These are phyloP conservation scores for Lethrus apterus DNA, from an alignment of 1,140 invertebrate species.

Conservation along the genomic window DNA sequence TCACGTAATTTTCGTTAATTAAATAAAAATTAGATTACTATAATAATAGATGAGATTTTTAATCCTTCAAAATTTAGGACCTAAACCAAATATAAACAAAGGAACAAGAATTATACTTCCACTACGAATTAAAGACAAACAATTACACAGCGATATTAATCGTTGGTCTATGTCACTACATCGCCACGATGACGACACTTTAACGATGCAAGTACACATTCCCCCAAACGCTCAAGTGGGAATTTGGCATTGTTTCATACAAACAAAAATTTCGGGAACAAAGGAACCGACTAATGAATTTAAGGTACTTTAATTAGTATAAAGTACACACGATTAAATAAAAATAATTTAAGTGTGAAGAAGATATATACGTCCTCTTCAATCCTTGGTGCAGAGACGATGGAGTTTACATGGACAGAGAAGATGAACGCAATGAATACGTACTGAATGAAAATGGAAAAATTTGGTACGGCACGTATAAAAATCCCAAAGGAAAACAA, in stretches of 20 bases:
- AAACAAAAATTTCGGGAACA: conserved; percentile 49
- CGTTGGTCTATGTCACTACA: conserved; percentile 55
- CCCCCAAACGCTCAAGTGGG: conserved; percentile 56
- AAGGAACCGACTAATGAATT: conserved; percentile 47
- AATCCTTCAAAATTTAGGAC: too few relatives aligned
- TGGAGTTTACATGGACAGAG: conserved; percentile 59
- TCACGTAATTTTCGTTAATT: too few relatives aligned
- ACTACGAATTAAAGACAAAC: conserved; percentile 43
- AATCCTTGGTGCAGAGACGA: conserved; percentile 76
- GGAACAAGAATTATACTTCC: conserved; percentile 55
- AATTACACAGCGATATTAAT: conserved; percentile 47
- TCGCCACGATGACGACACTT: conserved; percentile 50
- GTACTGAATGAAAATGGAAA: conserved; percentile 69
- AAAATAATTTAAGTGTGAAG: conserved; percentile 38
- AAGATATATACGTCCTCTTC: conserved; percentile 65
- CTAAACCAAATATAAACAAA: conserved; percentile 56
- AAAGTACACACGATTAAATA: conserved; percentile 1
- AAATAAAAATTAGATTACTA: too few relatives aligned
- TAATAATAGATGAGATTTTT: conserved; percentile 2
- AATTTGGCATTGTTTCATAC: conserved; percentile 58
- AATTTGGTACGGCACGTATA: conserved; percentile 65
- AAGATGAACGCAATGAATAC: conserved; percentile 58
- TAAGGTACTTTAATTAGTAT: conserved; percentile 31
- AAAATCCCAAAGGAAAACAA: conserved; percentile 54
- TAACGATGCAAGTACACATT: conserved; percentile 55